These are phyloP conservation scores for Malthinus flaveolus DNA, from an alignment of 2,888 invertebrate species.

Conservation along the genomic window DNA sequence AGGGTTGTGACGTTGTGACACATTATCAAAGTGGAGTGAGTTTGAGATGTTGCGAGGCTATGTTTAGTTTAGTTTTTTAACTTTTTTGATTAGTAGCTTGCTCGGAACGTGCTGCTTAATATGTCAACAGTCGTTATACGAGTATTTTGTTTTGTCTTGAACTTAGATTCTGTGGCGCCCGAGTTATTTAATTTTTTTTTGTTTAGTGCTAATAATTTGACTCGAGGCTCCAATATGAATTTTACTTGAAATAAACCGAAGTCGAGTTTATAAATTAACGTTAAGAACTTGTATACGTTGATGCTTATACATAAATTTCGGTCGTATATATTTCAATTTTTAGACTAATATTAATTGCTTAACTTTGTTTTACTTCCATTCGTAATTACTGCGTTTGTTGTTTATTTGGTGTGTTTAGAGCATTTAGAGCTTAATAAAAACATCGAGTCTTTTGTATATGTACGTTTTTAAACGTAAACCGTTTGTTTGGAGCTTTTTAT, in stretches of 20 bases:
- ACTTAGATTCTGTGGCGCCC: neutral
- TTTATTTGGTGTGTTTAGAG: conserved; percentile 9
- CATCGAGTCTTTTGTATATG: neutral
- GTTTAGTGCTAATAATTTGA: neutral
- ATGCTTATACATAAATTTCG: conserved; percentile 18
- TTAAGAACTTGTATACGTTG: conserved; percentile 11
- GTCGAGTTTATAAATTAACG: conserved; percentile 17
- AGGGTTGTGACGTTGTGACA: too few species aligned
- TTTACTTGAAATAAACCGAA: conserved; percentile 15
- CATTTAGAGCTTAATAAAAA: conserved; percentile 11
- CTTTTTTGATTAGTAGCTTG: too few species aligned
- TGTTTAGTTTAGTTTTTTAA: too few species aligned
- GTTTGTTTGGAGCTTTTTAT: neutral
- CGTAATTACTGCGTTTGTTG: conserved; percentile 7
- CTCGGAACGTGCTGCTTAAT: too few species aligned
- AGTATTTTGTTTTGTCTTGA: too few species aligned
- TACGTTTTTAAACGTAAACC: neutral
- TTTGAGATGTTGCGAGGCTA: too few species aligned
- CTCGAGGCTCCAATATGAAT: conserved; percentile 1
- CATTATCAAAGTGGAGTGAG: too few species aligned
- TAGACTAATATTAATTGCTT: conserved; percentile 12
- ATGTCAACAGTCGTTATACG: too few species aligned
- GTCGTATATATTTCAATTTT: conserved; percentile 15
- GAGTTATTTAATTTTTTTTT: conserved; percentile 8
- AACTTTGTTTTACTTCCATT: conserved; percentile 13